Evolutionary conservation across 2,888 invertebrate species (phyloP).

Genomic region (Ceramica pisi): DNA sequence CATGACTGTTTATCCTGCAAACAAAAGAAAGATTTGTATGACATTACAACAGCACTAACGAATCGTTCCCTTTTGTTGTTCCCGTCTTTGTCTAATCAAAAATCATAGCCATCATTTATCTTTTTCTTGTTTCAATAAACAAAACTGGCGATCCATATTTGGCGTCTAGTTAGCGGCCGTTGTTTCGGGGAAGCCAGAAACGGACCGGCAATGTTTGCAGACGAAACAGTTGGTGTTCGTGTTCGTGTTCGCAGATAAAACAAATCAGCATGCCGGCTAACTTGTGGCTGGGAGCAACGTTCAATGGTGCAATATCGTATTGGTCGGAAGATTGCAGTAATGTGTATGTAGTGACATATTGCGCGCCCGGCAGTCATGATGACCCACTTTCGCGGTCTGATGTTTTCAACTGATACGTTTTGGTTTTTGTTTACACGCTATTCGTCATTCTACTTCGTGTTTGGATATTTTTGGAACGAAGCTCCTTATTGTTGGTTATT

Average conservation of each 20-base stretch:
- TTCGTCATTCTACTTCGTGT: conserved; percentile 9
- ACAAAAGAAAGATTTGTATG: conserved; percentile 37
- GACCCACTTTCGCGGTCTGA: conserved; percentile 47
- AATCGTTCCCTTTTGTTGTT: conserved; percentile 33
- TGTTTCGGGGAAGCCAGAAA: conserved; percentile 19
- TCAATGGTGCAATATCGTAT: conserved; percentile 41
- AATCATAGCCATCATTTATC: conserved; percentile 40
- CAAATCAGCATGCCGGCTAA: conserved; percentile 39
- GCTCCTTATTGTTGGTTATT: too few relatives aligned
- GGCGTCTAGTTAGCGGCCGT: conserved; percentile 25
- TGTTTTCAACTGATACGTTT: conserved; percentile 31
- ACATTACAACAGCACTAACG: conserved; percentile 38
- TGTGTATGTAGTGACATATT: conserved; percentile 58
- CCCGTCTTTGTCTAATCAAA: conserved; percentile 41
- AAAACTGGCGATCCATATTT: conserved; percentile 30
- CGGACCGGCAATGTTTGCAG: conserved; percentile 14
- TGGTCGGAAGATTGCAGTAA: conserved; percentile 51
- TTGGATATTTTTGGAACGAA: background rate
- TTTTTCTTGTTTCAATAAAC: conserved; percentile 47
- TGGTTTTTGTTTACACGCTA: conserved; percentile 19
- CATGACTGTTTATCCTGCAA: conserved; percentile 4
- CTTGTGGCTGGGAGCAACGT: conserved; percentile 25
- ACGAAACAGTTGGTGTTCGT: conserved; percentile 16
- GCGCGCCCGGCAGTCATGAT: conserved; percentile 31
- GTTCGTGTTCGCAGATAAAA: conserved; percentile 37